Conservation (phyloP, 2,113 vertebrate species). For the Paraplagusia blochii region DNA sequence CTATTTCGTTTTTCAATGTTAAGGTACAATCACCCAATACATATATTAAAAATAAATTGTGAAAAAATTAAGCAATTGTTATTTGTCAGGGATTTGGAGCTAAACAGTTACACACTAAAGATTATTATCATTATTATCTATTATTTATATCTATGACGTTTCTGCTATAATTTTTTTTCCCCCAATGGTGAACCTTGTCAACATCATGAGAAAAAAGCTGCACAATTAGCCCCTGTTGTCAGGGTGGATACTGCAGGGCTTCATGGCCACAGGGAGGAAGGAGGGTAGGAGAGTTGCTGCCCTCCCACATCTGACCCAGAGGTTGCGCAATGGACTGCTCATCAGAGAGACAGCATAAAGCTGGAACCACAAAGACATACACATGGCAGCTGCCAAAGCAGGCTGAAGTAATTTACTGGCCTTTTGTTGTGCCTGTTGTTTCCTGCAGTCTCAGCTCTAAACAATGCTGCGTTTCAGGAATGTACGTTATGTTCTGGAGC, state of each 20-base stretch:
- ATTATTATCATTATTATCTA: too few species aligned
- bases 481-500: not conserved
- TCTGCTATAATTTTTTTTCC: slow-evolving; percentile 15
- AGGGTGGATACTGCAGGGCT: slow-evolving; percentile 50
- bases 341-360: slow-evolving; percentile 57
- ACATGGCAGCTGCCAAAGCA: slow-evolving; percentile 37
- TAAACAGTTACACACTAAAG: too few species aligned
- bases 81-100: too few species aligned
- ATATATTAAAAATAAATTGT: too few species aligned
- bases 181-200: slow-evolving; percentile 44
- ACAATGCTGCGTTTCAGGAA: not conserved
- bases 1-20: too few species aligned
- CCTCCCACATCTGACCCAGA: slow-evolving; percentile 66
- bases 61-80: too few species aligned
- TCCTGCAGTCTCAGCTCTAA: slow-evolving; percentile 5
- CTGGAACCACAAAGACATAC: slow-evolving; percentile 52
- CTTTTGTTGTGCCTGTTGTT: slow-evolving; percentile 17
- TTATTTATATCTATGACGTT: not conserved
- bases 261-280: slow-evolving; percentile 53
- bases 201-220: slow-evolving; percentile 55
- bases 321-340: slow-evolving; percentile 57
- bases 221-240: slow-evolving; percentile 68
- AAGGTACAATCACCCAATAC: too few species aligned
- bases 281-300: slow-evolving; percentile 41
- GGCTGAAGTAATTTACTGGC: slow-evolving; percentile 31